Conservation (phyloP, 30 jellyfish, hydroid and myxozoan genomes). For the Rhopilema esculentum region DNA sequence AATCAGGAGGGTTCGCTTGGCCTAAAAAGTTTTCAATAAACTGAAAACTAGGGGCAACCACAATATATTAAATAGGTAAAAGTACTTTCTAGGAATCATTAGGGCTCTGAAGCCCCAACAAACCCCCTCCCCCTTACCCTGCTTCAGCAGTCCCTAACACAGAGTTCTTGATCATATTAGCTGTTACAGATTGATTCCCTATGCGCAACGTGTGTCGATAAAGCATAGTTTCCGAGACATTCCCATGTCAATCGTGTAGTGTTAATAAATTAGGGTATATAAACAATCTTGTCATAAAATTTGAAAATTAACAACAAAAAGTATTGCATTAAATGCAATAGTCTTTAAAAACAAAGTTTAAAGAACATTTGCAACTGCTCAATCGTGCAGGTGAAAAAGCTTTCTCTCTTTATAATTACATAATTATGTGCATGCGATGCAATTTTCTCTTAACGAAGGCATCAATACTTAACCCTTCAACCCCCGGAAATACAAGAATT, state of each 20-base stretch:
- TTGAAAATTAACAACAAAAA: conserved; percentile 46
- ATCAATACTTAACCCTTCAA: background rate
- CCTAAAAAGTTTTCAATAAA: too few relatives aligned
- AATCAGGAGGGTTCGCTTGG: too few relatives aligned
- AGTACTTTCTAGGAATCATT: too few relatives aligned
- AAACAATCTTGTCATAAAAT: conserved; percentile 37
- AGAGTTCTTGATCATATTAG: too few relatives aligned
- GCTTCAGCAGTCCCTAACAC: too few relatives aligned
- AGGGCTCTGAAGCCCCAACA: too few relatives aligned
- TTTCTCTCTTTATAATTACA: background rate
- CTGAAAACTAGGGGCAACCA: too few relatives aligned
- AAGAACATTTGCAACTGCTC: conserved; percentile 4
- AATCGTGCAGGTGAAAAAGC: background rate
- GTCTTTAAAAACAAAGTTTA: background rate
- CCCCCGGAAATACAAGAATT: background rate
- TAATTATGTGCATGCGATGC: background rate
- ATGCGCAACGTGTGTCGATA: too few relatives aligned
- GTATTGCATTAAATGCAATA: conserved; percentile 46
- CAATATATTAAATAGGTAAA: too few relatives aligned
- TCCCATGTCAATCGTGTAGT: conserved; percentile 4
- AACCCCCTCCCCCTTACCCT: too few relatives aligned
- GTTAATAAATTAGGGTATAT: conserved; percentile 51
- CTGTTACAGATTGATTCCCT: too few relatives aligned
- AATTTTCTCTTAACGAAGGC: background rate
- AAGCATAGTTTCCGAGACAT: too few relatives aligned